phyloP scores from a whole-genome alignment of 2,113 vertebrate genomes.

The Prochilodus magdalenae region DNA sequence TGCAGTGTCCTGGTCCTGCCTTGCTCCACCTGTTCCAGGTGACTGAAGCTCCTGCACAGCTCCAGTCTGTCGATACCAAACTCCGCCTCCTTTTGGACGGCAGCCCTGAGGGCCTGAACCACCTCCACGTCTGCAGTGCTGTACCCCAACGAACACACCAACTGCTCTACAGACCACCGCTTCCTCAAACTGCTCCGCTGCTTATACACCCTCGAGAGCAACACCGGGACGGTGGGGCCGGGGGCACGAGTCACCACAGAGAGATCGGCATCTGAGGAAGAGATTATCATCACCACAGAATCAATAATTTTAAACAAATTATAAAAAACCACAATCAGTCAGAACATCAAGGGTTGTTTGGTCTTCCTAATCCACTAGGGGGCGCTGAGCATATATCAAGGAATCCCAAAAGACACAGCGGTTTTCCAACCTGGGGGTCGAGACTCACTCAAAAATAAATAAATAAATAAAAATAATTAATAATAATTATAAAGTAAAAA shows the following conservation, averaged over 20 bases:
- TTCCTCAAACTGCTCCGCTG: conserved; percentile 49
- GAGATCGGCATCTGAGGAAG: conserved; percentile 63
- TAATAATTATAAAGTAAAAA: too few relatives aligned
- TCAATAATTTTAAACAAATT: too few relatives aligned
- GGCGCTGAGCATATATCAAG: too few relatives aligned
- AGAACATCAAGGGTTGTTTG: too few relatives aligned
- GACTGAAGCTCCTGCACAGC: conserved; percentile 67
- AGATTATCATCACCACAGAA: background rate
- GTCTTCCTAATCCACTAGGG: too few relatives aligned
- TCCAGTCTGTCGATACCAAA: conserved; percentile 77
- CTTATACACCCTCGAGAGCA: conserved; percentile 76
- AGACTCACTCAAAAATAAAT: too few relatives aligned
- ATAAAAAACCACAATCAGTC: too few relatives aligned
- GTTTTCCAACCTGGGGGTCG: too few relatives aligned
- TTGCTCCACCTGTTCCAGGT: conserved; percentile 64
- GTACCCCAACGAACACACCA: conserved; percentile 69
- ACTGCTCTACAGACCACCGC: conserved; percentile 60
- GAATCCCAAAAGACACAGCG: too few relatives aligned
- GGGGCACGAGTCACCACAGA: conserved; percentile 53
- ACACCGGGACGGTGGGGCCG: conserved; percentile 76
- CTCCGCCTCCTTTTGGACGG: conserved; percentile 74
- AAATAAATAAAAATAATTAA: too few relatives aligned
- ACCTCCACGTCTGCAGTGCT: conserved; percentile 71
- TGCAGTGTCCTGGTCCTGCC: conserved; percentile 71
- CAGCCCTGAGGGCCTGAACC: conserved; percentile 68